Conservation (phyloP, 2,113 vertebrate genomes). For the Rhagologus leucostigma region DNA sequence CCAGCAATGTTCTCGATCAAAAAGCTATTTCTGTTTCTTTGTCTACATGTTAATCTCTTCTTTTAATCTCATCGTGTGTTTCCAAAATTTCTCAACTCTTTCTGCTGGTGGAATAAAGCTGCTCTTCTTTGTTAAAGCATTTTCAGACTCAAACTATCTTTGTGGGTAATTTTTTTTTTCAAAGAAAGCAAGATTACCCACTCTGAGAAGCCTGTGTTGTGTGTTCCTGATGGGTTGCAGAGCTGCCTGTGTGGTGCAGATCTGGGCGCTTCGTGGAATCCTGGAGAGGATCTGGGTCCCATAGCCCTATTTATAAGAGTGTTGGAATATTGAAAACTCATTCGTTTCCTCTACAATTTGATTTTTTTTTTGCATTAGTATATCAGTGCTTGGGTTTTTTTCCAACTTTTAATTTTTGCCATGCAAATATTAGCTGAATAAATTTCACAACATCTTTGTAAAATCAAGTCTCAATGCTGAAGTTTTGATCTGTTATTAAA, state of each 20-base stretch:
- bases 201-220: neutral
- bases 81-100: neutral
- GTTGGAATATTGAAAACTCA: neutral
- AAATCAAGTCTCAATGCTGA: neutral
- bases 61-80: neutral
- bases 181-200: neutral
- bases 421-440: neutral
- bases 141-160: neutral
- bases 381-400: rapidly evolving
- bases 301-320: neutral
- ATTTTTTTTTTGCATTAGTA: neutral
- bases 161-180: neutral
- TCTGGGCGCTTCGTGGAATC: neutral
- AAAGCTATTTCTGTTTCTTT: neutral
- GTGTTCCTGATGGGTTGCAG: neutral
- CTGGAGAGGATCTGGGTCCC: neutral
- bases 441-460: neutral
- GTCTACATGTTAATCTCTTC: neutral
- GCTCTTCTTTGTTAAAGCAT: neutral
- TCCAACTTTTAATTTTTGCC: neutral
- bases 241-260: neutral
- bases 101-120: neutral
- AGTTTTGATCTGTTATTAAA: neutral
- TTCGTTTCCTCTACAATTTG: neutral
- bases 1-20: neutral